These are phyloP conservation scores for Heliothis subflexa DNA, from an alignment of 1,140 invertebrate species.

Conservation along the genomic window DNA sequence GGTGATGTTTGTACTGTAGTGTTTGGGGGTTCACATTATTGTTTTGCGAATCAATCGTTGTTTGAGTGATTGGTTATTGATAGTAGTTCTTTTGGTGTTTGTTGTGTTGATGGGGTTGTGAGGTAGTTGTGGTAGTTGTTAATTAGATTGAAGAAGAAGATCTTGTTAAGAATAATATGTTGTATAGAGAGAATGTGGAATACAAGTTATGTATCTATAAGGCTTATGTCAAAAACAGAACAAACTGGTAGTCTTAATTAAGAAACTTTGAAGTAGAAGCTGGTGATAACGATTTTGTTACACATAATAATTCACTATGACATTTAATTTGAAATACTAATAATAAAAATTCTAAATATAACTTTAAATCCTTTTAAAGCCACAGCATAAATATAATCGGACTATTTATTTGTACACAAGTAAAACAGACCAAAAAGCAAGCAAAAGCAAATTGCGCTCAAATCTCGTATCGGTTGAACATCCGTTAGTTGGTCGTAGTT, in stretches of 20 bases:
- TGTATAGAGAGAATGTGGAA: too few species aligned
- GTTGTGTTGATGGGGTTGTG: background rate
- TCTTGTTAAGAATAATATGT: background rate
- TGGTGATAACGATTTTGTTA: too few species aligned
- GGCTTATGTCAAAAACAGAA: too few species aligned
- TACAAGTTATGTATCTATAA: too few species aligned
- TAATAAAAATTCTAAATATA: too few species aligned
- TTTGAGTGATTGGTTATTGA: conserved; percentile 34
- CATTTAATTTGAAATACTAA: too few species aligned
- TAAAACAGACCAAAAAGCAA: background rate
- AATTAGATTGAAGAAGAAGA: background rate
- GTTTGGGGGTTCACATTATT: conserved; percentile 23
- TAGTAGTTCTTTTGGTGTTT: conserved; percentile 13
- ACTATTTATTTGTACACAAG: background rate
- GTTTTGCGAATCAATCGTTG: conserved; percentile 22
- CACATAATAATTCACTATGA: too few species aligned
- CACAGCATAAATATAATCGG: too few species aligned
- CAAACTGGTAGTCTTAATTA: too few species aligned
- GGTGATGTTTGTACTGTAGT: conserved; percentile 33
- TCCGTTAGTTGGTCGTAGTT: background rate
- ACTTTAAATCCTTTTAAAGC: too few species aligned
- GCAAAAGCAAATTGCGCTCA: too few species aligned
- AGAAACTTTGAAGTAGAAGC: too few species aligned
- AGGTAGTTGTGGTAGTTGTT: background rate
- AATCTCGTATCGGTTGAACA: background rate